Percentiles rank a stretch among this genome's conserved stretches.
phyloP scores from a whole-genome alignment of 2,888 invertebrate species.

The Agrilus cyanescens region DNA sequence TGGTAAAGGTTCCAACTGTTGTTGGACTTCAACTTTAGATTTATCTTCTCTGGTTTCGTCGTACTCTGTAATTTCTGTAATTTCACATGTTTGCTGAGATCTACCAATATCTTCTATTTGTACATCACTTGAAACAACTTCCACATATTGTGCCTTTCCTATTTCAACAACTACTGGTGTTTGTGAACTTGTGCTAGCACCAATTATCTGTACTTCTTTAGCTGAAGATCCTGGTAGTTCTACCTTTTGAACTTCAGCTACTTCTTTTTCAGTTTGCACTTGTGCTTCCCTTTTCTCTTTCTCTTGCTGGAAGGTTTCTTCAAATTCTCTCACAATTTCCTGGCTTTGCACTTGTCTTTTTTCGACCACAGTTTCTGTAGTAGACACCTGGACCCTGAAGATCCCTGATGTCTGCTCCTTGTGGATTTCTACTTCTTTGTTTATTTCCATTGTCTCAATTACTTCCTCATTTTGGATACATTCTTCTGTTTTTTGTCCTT shows the following conservation, averaged over 20 bases:
- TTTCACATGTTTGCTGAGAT: too few relatives aligned
- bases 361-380: conserved; percentile 1
- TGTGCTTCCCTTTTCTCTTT: not conserved
- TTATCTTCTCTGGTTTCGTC: conserved; percentile 15
- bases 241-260: conserved; percentile 3
- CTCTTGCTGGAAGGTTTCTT: not conserved
- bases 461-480: not conserved
- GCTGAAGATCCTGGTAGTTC: not conserved
- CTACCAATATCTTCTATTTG: too few relatives aligned
- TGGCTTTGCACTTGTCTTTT: not conserved
- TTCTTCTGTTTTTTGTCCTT: not conserved
- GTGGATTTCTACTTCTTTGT: not conserved
- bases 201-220: not conserved
- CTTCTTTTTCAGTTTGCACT: conserved; percentile 3
- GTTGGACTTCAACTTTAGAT: conserved; percentile 10
- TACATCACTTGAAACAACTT: too few relatives aligned
- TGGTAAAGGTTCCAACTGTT: not conserved
- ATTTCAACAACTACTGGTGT: too few relatives aligned
- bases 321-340: not conserved
- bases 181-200: too few relatives aligned
- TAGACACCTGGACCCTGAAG: not conserved
- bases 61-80: too few relatives aligned
- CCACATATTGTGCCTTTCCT: too few relatives aligned
- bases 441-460: not conserved
- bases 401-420: not conserved